Evolutionary conservation across 1,140 invertebrate species (phyloP).

Genomic region (Ostrea denselamellosa): DNA sequence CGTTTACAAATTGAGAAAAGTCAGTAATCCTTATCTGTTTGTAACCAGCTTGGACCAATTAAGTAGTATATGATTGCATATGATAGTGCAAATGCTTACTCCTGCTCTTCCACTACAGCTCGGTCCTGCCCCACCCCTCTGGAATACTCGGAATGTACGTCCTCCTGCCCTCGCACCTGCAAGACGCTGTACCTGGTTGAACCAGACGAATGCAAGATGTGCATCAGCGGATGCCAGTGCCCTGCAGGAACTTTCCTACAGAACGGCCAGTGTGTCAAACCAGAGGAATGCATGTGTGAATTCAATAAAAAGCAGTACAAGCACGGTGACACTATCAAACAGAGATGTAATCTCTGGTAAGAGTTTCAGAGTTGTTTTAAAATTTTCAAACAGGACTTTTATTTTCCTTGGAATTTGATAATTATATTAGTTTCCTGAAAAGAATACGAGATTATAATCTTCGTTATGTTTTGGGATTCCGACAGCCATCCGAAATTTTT

Average conservation of each 20-base stretch:
- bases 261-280: conserved; percentile 53
- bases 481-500: no score
- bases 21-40: no score
- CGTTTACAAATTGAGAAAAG: no score
- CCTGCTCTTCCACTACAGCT: conserved; percentile 5
- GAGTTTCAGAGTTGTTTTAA: not conserved
- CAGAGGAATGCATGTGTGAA: conserved; percentile 55
- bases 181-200: conserved; percentile 42
- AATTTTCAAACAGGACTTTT: not conserved
- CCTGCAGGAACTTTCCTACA: conserved; percentile 46
- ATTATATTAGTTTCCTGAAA: no score
- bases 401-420: not conserved
- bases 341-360: conserved; percentile 56
- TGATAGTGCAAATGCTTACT: no score
- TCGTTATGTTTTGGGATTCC: no score
- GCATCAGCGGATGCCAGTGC: conserved; percentile 56
- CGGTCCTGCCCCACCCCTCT: conserved; percentile 46
- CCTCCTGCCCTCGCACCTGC: conserved; percentile 54
- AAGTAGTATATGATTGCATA: no score
- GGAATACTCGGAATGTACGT: conserved; percentile 53
- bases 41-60: no score
- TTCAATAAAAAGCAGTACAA: conserved; percentile 48
- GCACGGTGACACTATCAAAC: conserved; percentile 44
- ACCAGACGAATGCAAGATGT: conserved; percentile 46
- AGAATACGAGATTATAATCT: no score